These are phyloP conservation scores for Stegodyphus mimosarum DNA, from an alignment of 1,140 invertebrate genomes.

Conservation along the genomic window DNA sequence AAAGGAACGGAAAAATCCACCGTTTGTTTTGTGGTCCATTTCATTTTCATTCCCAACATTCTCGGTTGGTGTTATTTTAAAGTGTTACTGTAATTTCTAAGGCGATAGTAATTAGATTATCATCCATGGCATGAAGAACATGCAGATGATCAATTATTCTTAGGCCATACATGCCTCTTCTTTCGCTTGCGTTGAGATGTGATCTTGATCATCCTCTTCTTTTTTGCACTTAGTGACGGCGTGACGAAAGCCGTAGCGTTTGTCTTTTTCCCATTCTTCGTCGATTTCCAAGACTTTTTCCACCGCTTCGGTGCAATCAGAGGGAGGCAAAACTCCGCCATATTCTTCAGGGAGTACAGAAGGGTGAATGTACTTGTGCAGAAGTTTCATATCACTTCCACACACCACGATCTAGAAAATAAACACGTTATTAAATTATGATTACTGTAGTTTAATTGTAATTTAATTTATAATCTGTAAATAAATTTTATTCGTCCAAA, in stretches of 20 bases:
- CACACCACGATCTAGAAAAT: slow-evolving; percentile 29
- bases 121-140: too few relatives aligned
- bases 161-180: slow-evolving; percentile 45
- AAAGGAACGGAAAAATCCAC: too few relatives aligned
- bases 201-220: slow-evolving; percentile 20
- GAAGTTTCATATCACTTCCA: slow-evolving; percentile 36
- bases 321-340: slow-evolving; percentile 36
- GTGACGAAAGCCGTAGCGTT: slow-evolving; percentile 5
- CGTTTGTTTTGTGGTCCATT: too few relatives aligned
- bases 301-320: slow-evolving; percentile 39
- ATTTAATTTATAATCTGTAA: too few relatives aligned
- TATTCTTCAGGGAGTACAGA: slow-evolving; percentile 60
- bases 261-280: slow-evolving; percentile 18
- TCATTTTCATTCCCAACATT: too few relatives aligned
- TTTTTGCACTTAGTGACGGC: slow-evolving; percentile 14
- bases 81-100: too few relatives aligned
- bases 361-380: slow-evolving; percentile 60
- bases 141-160: background rate
- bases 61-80: too few relatives aligned
- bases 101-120: too few relatives aligned
- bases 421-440: background rate
- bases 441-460: too few relatives aligned
- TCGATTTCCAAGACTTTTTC: slow-evolving; percentile 18
- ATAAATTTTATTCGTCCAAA: too few relatives aligned
- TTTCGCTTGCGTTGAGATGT: background rate